Conservation (phyloP, 2,888 invertebrate species). For the Drosophila helvetica region DNA sequence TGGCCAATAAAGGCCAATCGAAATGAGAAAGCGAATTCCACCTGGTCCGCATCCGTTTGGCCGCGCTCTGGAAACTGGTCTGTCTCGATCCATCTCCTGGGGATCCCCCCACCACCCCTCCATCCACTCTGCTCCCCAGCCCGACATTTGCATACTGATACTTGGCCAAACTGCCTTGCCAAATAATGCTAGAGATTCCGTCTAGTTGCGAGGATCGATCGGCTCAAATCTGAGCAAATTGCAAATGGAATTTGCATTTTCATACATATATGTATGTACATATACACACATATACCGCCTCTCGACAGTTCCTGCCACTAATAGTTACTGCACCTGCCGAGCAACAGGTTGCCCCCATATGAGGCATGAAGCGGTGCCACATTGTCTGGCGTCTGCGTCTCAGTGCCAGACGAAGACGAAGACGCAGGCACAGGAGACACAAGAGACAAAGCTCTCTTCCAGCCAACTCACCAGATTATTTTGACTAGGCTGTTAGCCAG, state of each 20-base stretch:
- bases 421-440: too few relatives aligned
- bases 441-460: too few relatives aligned
- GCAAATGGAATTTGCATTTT: background rate
- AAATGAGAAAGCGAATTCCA: conserved; percentile 76
- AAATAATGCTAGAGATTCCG: background rate
- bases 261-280: background rate
- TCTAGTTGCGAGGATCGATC: background rate
- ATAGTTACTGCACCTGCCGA: background rate
- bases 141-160: conserved; percentile 68
- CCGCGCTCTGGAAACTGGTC: conserved; percentile 13
- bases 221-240: conserved; percentile 3
- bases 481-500: too few relatives aligned
- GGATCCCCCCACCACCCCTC: background rate
- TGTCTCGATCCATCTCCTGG: background rate
- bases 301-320: background rate
- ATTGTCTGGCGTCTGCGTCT: too few relatives aligned
- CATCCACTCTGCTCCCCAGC: background rate
- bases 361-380: too few relatives aligned
- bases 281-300: background rate
- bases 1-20: conserved; percentile 17
- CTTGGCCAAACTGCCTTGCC: conserved; percentile 59
- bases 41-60: conserved; percentile 28
- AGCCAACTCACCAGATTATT: too few relatives aligned
- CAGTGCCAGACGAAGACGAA: too few relatives aligned
- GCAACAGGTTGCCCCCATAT: background rate